Percentiles rank a stretch among this genome's conserved stretches.
These are phyloP conservation scores for Chironomus riparius DNA, from an alignment of 2,888 invertebrate species.

Conservation along the genomic window DNA sequence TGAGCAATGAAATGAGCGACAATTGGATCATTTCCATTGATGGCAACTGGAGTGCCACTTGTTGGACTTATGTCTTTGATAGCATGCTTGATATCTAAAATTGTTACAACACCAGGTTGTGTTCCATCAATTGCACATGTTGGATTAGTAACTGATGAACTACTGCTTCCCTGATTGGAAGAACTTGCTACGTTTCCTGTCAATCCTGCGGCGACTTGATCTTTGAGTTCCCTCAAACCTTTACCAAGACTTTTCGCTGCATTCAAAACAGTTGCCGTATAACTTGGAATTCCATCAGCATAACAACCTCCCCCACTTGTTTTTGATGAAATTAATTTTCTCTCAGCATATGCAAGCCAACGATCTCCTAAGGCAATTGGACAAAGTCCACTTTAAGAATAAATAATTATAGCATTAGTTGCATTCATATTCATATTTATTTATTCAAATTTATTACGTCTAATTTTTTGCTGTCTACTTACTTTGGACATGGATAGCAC, in stretches of 20 bases:
- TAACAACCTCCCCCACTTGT: slow-evolving; percentile 78
- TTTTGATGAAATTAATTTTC: slow-evolving; percentile 66
- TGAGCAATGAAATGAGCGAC: slow-evolving; percentile 85
- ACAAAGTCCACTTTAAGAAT: slow-evolving; percentile 40
- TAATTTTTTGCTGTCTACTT: slow-evolving; percentile 9
- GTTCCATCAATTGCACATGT: slow-evolving; percentile 47
- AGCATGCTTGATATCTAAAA: slow-evolving; percentile 64
- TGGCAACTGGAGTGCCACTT: slow-evolving; percentile 36
- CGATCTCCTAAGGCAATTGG: slow-evolving; percentile 80
- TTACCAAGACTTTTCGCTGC: slow-evolving; percentile 91
- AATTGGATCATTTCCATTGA: slow-evolving; percentile 56
- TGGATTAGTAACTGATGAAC: slow-evolving; percentile 37
- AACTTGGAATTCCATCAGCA: slow-evolving; percentile 76
- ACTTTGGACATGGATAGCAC: slow-evolving; percentile 80
- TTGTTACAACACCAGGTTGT: slow-evolving; percentile 81
- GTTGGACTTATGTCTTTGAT: slow-evolving; percentile 41
- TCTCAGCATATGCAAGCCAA: slow-evolving; percentile 81
- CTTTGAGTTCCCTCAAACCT: slow-evolving; percentile 80
- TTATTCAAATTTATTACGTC: background rate
- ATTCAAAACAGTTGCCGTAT: slow-evolving; percentile 87
- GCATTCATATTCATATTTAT: background rate
- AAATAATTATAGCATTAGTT: slow-evolving; percentile 32
- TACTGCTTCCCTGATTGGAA: background rate
- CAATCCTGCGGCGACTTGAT: slow-evolving; percentile 83
- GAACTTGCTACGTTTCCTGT: slow-evolving; percentile 53